A percentile compares a stretch with the other conserved stretches of the same genome.
phyloP scores from a whole-genome alignment of 2,797 vertebrate species.

The Acomys russatus region DNA sequence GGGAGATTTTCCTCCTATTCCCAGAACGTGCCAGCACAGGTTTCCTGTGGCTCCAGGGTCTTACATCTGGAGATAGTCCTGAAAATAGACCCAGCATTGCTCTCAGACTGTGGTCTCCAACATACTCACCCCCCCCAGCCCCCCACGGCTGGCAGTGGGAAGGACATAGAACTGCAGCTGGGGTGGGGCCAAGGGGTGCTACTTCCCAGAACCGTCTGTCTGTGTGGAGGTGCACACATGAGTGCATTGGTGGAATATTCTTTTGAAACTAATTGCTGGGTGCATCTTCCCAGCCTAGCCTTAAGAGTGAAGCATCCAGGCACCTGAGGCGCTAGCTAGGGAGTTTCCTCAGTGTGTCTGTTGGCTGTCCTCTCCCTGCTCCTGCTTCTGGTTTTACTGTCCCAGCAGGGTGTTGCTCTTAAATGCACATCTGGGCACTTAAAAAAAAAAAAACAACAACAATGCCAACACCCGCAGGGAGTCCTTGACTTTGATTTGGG shows the following conservation, averaged over 20 bases:
- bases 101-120: neutral
- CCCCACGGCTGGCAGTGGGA: neutral
- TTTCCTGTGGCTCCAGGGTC: rapidly evolving
- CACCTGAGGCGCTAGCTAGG: rapidly evolving
- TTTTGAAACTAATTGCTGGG: neutral
- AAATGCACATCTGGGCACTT: neutral
- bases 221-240: neutral
- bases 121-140: rapidly evolving
- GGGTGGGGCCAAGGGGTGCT: neutral
- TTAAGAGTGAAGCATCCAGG: rapidly evolving
- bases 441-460: neutral
- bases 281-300: rapidly evolving
- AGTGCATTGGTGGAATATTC: neutral
- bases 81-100: rapidly evolving
- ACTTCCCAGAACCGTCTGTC: rapidly evolving
- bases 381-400: neutral
- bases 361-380: rapidly evolving
- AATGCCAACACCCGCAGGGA: rapidly evolving
- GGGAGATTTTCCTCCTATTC: rapidly evolving
- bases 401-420: neutral
- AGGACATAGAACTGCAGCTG: neutral
- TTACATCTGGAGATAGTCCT: neutral
- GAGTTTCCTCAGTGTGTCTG: rapidly evolving
- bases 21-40: rapidly evolving
- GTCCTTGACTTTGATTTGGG: neutral